phyloP scores from a whole-genome alignment of 2,888 invertebrate genomes.

The Pollenia griseotomentosa region DNA sequence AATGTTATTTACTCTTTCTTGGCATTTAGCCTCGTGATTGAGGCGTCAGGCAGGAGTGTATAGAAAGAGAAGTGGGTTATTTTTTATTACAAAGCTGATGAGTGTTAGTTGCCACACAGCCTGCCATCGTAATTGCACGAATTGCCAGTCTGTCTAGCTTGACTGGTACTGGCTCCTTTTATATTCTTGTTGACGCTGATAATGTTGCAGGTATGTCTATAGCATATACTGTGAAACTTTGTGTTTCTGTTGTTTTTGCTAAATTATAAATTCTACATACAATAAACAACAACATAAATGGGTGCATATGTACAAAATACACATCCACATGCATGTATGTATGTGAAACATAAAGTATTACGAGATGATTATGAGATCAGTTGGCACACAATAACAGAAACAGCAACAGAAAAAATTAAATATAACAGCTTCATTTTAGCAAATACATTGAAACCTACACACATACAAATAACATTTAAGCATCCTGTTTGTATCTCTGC shows the following conservation, averaged over 20 bases:
- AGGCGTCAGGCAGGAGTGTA: not conserved
- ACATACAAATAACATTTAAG: too few species aligned
- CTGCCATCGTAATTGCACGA: not conserved
- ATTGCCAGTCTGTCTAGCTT: slow-evolving; percentile 8
- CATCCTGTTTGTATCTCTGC: too few species aligned
- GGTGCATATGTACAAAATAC: not conserved
- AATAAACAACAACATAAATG: not conserved
- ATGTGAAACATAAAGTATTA: slow-evolving; percentile 18
- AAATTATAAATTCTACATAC: slow-evolving; percentile 43
- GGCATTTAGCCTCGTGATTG: not conserved
- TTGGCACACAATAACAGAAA: slow-evolving; percentile 39
- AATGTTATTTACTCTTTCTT: slow-evolving; percentile 37
- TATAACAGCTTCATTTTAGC: not conserved
- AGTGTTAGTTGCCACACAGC: not conserved
- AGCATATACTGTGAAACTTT: not conserved
- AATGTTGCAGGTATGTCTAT: slow-evolving; percentile 3
- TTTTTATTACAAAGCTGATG: not conserved
- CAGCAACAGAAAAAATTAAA: not conserved
- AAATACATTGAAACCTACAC: not conserved
- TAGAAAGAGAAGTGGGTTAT: not conserved
- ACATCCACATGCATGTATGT: not conserved
- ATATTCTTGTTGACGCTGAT: slow-evolving; percentile 1
- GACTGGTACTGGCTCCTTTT: not conserved
- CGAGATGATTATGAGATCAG: slow-evolving; percentile 57
- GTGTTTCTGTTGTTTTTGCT: slow-evolving; percentile 25